Percentiles rank a stretch among this genome's conserved stretches.
phyloP scores from a whole-genome alignment of 2,113 vertebrate genomes.

The Aphyosemion australe region DNA sequence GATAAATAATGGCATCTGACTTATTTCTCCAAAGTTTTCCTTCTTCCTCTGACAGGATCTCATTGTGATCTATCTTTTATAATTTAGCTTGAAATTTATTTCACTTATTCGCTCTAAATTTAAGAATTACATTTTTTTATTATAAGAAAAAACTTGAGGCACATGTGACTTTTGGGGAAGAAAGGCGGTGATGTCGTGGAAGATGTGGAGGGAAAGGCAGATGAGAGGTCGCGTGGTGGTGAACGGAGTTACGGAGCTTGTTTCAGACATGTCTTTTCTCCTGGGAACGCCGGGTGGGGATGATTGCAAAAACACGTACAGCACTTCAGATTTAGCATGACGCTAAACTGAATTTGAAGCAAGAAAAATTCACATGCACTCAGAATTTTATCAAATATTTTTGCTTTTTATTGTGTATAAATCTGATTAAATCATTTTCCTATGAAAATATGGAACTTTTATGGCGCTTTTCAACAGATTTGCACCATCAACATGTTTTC shows the following conservation, averaged over 20 bases:
- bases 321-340: background rate
- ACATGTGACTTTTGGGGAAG: slow-evolving; percentile 21
- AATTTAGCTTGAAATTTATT: background rate
- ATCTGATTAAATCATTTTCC: no score
- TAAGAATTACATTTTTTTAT: no score
- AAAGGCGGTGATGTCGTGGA: background rate
- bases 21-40: slow-evolving; percentile 67
- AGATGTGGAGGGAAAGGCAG: background rate
- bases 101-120: background rate
- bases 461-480: no score
- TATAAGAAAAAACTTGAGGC: background rate
- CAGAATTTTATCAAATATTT: background rate
- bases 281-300: background rate
- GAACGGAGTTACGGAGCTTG: slow-evolving; percentile 80
- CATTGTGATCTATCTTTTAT: slow-evolving; percentile 19
- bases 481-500: no score
- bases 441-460: no score
- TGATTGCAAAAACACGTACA: background rate
- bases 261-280: slow-evolving; percentile 53
- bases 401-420: no score
- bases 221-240: slow-evolving; percentile 61
- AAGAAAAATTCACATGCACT: background rate
- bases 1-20: slow-evolving; percentile 83
- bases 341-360: no score
- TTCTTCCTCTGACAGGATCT: slow-evolving; percentile 41